Base-by-base conservation (phyloP, 2,888 invertebrate species). In the Aleiodes testaceus region DNA sequence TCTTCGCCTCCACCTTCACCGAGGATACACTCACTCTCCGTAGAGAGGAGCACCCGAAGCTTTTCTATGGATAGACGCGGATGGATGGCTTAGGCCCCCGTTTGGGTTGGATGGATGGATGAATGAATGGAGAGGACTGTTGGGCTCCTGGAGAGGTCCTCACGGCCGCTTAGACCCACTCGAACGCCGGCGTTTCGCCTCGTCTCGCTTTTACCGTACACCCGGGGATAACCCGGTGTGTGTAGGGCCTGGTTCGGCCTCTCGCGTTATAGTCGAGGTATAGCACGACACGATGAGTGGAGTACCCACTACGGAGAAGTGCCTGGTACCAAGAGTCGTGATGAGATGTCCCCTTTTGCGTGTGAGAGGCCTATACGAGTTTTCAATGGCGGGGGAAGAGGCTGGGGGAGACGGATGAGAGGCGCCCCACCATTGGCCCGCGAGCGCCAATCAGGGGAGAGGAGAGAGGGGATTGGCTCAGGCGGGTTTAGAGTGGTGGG, bases 91-190 rank as follows among this genome's bases (percentile, higher is more conserved):
- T 36, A 59, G 76, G 72, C 66, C 18, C 66, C 18, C 72, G 71
- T 70, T 65, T 73, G 75, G 76, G 73, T 72, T 77, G 80, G 78
- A 81, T 83, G 81, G 75, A 82, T 83, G 81, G 75, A 81, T 82
- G 82, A 80, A 82, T 82, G 82, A 79, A 83, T 81, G 81, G 79
- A 82, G 83, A 83, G 83, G 85, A 87, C 87, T 85, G 86, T 87
- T 84, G 85, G 87, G 84, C 84, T 85, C 85, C 84, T 87, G 87
- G 87, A 87, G 87, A 87, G 87, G 86, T 85, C 87, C 87, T 87
- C 86, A 86, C 87, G 82, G 83, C 87, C 87, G 87, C 87, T 87
- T 87, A 87, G 85, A 87, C 84, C 87, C 87, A 87, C 87, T 87
- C 85, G 84, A 36, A 86, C 83, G 4, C 26, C 81, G 79, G 80